Evolutionary conservation across 2,113 vertebrate genomes (phyloP).

Genomic region (Microtus ochrogaster): DNA sequence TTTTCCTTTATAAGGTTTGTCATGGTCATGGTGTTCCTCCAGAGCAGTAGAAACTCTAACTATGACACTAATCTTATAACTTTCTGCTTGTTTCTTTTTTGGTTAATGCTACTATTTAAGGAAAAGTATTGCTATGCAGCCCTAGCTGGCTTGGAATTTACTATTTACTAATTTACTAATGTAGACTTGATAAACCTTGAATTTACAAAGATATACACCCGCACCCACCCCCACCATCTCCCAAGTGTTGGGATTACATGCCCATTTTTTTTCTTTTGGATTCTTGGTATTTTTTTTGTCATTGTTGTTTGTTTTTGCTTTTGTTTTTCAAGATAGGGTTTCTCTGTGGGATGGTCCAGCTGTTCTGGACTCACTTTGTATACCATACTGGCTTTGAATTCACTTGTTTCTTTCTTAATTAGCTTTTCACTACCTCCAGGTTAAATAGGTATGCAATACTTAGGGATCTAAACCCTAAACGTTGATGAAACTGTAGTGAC

Average conservation of each 20-base stretch:
- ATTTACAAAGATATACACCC: neutral
- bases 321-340: no score
- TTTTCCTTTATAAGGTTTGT: no score
- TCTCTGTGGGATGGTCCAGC: no score
- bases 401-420: slow-evolving; percentile 15
- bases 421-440: slow-evolving; percentile 17
- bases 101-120: neutral
- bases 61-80: neutral
- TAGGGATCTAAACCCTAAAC: neutral
- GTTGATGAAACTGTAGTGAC: neutral
- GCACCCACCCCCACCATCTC: neutral
- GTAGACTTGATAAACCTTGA: neutral
- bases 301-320: no score
- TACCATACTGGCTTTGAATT: no score
- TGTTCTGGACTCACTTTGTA: no score
- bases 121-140: no score
- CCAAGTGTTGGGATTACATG: neutral
- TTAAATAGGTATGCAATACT: neutral
- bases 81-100: neutral
- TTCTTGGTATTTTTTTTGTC: neutral
- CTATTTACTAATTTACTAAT: no score
- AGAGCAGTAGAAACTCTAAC: no score
- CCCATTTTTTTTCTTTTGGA: neutral
- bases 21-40: no score
- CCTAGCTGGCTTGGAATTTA: neutral